Base-by-base conservation (phyloP, 2,888 invertebrate genomes). In the Acanthosepion pharaonis region DNA sequence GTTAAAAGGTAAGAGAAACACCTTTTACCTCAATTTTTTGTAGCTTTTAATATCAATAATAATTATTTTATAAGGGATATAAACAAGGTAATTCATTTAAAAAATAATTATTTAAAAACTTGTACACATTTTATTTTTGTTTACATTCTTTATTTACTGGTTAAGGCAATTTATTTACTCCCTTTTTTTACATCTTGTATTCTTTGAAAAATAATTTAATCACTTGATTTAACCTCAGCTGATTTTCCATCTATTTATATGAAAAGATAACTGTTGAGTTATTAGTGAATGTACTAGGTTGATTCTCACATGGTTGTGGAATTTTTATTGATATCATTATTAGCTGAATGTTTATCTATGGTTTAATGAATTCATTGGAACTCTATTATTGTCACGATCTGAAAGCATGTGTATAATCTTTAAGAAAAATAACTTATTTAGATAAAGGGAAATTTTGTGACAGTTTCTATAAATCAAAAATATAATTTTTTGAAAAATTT, bases 1-100 rank as follows among this genome's bases (percentile, higher is more conserved):
- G 99, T 99, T 96, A 99, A 99, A 98, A 99, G 99, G 99, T 99
- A 97, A 98, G 98, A 97, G 92, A 93, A 49, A 55, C 91, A 92
- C 59, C 59, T 59, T 59, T 59, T 59, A 23, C 4, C 55, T 25
- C 15, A 64, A 33, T 28, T 49, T 25, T 28, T 48, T 28, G 48
- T 55, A 93, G 59, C 91, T 93, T 93, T 95, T 93, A 91, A 93
- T 42, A 64, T 91, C 78, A 94, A 91, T 28, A 42, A 94, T 23
- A 78, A 25, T 6, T n/a, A 49, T 48, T n/a, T 78, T 49, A 48
- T 23, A 59, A 23, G 59, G 59, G 59, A 59, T 59, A 59, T 59
- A 59, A 59, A 5, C 23, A 3, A 59, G 20, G 59, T 59, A 94
- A 64, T 42, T 42, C 42, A 59, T n/a, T 48, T 4, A 28, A 91